These are phyloP conservation scores for Anthoscopus minutus DNA, from an alignment of 2,113 vertebrate genomes.

Conservation along the genomic window DNA sequence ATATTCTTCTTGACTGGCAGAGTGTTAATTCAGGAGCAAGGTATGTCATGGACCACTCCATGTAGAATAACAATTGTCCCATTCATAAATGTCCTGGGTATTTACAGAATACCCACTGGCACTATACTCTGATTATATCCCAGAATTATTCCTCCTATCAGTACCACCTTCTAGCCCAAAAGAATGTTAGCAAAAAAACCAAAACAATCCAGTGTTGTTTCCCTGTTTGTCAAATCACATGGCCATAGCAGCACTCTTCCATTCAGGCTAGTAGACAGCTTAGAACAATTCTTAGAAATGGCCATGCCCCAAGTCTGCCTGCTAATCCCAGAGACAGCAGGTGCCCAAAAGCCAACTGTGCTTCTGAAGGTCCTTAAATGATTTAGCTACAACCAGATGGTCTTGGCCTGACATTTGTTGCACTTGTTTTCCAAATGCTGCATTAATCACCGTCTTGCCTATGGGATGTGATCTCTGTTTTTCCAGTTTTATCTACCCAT, in stretches of 20 bases:
- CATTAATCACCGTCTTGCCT: neutral
- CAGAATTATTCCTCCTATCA: neutral
- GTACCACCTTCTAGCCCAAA: neutral
- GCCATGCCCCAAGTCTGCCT: neutral
- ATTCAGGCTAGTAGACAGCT: neutral
- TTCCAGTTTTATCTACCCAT: neutral
- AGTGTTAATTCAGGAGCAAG: neutral
- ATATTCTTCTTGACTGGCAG: neutral
- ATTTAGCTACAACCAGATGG: neutral
- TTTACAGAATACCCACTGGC: neutral
- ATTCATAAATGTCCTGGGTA: neutral
- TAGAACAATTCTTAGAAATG: neutral
- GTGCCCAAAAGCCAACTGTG: neutral
- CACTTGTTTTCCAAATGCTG: neutral
- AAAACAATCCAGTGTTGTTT: too few species aligned
- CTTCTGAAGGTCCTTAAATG: neutral
- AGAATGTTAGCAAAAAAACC: neutral
- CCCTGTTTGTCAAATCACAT: rapidly evolving
- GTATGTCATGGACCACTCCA: neutral
- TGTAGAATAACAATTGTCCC: neutral
- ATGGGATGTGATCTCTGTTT: neutral
- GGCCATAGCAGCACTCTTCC: neutral
- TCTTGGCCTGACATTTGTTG: neutral
- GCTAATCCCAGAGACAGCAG: neutral
- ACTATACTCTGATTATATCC: neutral